A percentile compares a stretch with the other conserved stretches of the same genome.
phyloP scores from a whole-genome alignment of 1,140 invertebrate genomes.

The Microplitis demolitor region DNA sequence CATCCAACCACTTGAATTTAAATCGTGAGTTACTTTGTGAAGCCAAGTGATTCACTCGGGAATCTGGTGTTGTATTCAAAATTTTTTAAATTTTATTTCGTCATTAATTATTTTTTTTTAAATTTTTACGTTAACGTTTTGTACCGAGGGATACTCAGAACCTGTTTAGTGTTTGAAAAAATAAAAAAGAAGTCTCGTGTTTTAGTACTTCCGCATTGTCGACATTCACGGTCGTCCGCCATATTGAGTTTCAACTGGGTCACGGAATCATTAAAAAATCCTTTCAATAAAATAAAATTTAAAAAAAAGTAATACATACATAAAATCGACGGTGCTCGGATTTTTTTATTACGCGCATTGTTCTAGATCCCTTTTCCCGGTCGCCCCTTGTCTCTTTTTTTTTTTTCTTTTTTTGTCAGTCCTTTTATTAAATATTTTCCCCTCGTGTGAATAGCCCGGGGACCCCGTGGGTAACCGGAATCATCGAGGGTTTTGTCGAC shows the following conservation, averaged over 20 bases:
- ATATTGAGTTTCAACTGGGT: slow-evolving; percentile 38
- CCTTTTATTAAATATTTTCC: not conserved
- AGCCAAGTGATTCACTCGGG: slow-evolving; percentile 19
- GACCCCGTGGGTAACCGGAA: not conserved
- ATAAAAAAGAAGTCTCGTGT: no score
- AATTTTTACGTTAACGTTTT: no score
- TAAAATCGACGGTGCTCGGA: no score
- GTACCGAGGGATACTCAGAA: no score
- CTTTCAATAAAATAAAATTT: slow-evolving; percentile 10
- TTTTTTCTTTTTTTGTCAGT: not conserved
- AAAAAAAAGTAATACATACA: no score
- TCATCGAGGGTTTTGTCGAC: not conserved
- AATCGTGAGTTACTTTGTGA: not conserved
- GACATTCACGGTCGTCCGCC: slow-evolving; percentile 30
- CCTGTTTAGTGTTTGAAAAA: no score
- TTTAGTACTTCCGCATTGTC: slow-evolving; percentile 33
- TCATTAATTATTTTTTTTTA: not conserved
- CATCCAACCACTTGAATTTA: no score
- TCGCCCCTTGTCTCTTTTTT: not conserved
- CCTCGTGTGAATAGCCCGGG: not conserved
- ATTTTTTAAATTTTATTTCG: not conserved
- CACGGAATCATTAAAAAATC: slow-evolving; percentile 15
- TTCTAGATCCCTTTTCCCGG: not conserved
- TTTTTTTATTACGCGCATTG: not conserved
- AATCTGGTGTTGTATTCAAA: slow-evolving; percentile 4